These are phyloP conservation scores for Halesus radiatus DNA, from an alignment of 1,140 invertebrate species.

Conservation along the genomic window DNA sequence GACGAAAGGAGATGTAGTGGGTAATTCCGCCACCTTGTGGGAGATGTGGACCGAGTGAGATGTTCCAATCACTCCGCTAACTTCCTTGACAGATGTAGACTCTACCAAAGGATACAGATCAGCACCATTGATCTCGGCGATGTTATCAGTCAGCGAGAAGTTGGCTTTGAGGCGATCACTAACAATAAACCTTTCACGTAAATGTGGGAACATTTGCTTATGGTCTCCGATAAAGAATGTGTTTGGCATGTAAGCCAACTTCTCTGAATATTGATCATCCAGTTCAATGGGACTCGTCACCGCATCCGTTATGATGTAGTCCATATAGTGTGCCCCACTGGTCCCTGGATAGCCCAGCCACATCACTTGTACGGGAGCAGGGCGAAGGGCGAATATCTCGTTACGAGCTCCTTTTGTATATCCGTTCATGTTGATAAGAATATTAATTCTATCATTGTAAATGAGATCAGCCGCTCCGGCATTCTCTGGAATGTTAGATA, in stretches of 20 bases:
- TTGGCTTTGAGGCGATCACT: constrained; percentile 70
- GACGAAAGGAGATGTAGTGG: constrained; percentile 93
- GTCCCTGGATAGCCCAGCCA: constrained; percentile 99
- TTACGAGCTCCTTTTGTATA: constrained; percentile 99
- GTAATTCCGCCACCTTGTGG: constrained; percentile 93
- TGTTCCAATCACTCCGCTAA: constrained; percentile 81
- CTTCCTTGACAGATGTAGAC: constrained; percentile 91
- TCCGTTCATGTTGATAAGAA: constrained; percentile 99
- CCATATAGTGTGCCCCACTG: constrained; percentile 98
- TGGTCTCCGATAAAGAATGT: constrained; percentile 99
- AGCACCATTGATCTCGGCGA: constrained; percentile 94
- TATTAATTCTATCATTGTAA: constrained; percentile 94
- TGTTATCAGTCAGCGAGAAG: constrained; percentile 79
- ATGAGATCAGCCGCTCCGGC: constrained; percentile 97
- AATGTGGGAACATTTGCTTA: constrained; percentile 98
- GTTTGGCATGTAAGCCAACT: constrained; percentile 97
- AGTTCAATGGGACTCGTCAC: constrained; percentile 93
- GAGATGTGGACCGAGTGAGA: constrained; percentile 90
- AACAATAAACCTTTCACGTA: constrained; percentile 89
- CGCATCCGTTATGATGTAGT: constrained; percentile 97
- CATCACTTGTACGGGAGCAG: constrained; percentile 97
- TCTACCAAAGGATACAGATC: constrained; percentile 93
- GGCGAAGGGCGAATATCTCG: constrained; percentile 97
- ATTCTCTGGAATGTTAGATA: constrained; percentile 93
- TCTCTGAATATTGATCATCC: constrained; percentile 94